Conservation (phyloP, 2,888 invertebrate species). For the Phyllotreta striolata region DNA sequence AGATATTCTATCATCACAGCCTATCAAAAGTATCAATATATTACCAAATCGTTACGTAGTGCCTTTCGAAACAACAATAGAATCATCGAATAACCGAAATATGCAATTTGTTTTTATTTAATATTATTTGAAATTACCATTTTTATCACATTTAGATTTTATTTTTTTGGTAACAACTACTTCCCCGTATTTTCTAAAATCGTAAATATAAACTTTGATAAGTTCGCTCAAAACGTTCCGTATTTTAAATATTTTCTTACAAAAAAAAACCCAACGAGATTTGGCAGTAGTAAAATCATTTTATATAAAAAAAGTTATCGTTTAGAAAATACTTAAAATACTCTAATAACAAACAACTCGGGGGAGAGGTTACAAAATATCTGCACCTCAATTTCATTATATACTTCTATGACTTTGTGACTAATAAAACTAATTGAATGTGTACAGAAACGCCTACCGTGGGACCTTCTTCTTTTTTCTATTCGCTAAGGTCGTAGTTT, state of each 20-base stretch:
- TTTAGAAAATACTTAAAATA: neutral
- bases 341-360: neutral
- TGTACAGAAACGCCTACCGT: conserved; percentile 30
- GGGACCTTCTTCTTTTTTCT: conserved; percentile 41
- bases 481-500: conserved; percentile 43
- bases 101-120: no score
- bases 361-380: conserved; percentile 22
- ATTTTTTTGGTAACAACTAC: conserved; percentile 32
- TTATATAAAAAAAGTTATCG: neutral
- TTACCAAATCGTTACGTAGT: conserved; percentile 23
- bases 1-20: conserved; percentile 36
- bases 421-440: conserved; percentile 34
- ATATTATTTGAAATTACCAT: conserved; percentile 30
- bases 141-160: conserved; percentile 40
- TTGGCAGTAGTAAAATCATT: conserved; percentile 1
- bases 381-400: conserved; percentile 30
- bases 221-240: conserved; percentile 12
- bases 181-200: conserved; percentile 11
- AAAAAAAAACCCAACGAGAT: neutral
- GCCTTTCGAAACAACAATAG: conserved; percentile 17
- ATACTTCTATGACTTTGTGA: conserved; percentile 31
- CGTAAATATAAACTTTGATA: conserved; percentile 19
- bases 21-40: conserved; percentile 31
- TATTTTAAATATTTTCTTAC: conserved; percentile 3
- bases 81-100: neutral